Evolutionary conservation across 2,888 invertebrate species (phyloP).

Genomic region (Schizotus pectinicornis): DNA sequence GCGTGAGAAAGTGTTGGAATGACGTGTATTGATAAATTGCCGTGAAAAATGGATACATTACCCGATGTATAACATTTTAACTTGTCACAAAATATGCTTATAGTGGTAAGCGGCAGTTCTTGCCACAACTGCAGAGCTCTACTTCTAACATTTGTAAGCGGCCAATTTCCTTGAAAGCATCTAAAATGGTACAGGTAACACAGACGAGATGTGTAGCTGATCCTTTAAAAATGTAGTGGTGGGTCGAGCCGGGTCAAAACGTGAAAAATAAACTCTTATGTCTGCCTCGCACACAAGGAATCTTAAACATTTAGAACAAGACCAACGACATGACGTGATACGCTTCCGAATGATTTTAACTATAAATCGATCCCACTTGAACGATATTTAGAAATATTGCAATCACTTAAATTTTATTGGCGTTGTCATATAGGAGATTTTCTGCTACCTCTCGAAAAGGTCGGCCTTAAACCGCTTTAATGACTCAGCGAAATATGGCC

Average conservation of each 20-base stretch:
- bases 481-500: constrained; percentile 13
- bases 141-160: constrained; percentile 41
- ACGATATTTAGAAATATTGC: constrained; percentile 48
- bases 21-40: constrained; percentile 42
- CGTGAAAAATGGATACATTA: constrained; percentile 37
- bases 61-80: constrained; percentile 39
- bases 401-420: constrained; percentile 46
- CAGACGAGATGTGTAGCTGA: constrained; percentile 51
- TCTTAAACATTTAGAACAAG: constrained; percentile 42
- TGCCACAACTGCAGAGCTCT: constrained; percentile 33
- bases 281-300: constrained; percentile 42
- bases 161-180: constrained; percentile 56
- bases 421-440: constrained; percentile 32
- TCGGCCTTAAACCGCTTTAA: constrained; percentile 6
- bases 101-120: constrained; percentile 33
- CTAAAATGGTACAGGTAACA: constrained; percentile 50
- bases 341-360: constrained; percentile 37
- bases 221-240: constrained; percentile 55
- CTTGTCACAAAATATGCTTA: constrained; percentile 38
- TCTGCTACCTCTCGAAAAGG: constrained; percentile 7
- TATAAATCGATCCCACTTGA: constrained; percentile 42
- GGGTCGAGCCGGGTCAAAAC: constrained; percentile 41
- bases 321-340: constrained; percentile 35
- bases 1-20: constrained; percentile 35
- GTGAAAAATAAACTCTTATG: constrained; percentile 43